Base-by-base conservation (phyloP, 2,888 invertebrate genomes). In the Calliphora vomitoria region DNA sequence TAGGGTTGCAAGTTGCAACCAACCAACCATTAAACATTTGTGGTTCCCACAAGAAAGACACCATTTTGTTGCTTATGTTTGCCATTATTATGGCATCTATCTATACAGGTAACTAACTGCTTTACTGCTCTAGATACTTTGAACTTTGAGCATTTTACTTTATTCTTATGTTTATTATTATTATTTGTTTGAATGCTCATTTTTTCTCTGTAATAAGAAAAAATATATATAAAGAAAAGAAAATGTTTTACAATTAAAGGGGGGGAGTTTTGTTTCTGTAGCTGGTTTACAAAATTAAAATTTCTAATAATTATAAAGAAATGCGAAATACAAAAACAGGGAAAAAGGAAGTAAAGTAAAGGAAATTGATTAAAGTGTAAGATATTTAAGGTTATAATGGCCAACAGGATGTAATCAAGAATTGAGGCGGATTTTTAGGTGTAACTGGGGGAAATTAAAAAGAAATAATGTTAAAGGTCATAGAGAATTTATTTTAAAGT, bases 141-240 rank as follows among this genome's bases (percentile, higher is more conserved):
- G 55, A 55, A 55, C 55, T 55, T 55, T 55, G 10, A 44, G 20
- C 10, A 55, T 55, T 55, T 20, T 55, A 55, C 55, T 55, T 55
- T 55, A 50, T 55, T 20, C 20, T 55, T 3, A 18, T 20, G 10
- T 55, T 55, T 18, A 55, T 55, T 55, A 55, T 55, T 55, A 20
- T 20, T 20, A 20, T 8, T 55, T 20, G 3, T 55, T 55, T 55
- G 20, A 13, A 1, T 13, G 44, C 13, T 55, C 8, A 11, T 53
- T 53, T 20, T 55, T 20, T 20, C 55, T 10, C 20, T 20, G 8
- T 18, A 55, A 20, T 20, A 55, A 18, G 8, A 10, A 55, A n/a
- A 55, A 55, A 20, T 55, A 55, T 55, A 11, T 4, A 53, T 18
- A 18, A 41, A 53, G 1, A 20, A 55, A 0, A 8, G 18, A 18